phyloP scores from a whole-genome alignment of 2,113 vertebrate species.

The Phaethornis superciliosus region DNA sequence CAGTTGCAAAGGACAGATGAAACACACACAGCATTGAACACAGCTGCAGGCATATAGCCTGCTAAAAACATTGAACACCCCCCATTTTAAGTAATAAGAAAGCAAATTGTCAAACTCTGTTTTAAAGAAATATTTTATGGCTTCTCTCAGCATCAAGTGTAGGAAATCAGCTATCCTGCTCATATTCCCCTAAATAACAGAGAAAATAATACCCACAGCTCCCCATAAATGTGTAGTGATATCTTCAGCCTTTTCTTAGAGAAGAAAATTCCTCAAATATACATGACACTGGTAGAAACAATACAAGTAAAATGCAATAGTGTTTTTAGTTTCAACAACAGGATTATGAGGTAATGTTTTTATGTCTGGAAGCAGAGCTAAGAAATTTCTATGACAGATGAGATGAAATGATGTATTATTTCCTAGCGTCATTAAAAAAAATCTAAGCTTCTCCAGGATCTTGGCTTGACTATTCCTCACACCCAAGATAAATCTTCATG shows the following conservation, averaged over 20 bases:
- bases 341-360: constrained; percentile 28
- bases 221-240: not conserved
- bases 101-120: not conserved
- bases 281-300: not conserved
- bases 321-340: not conserved
- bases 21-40: not conserved
- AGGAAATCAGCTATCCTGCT: not conserved
- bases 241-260: not conserved
- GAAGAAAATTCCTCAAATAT: not conserved
- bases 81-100: not conserved
- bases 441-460: not conserved
- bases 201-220: not conserved
- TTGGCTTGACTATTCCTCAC: constrained; percentile 19
- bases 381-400: constrained; percentile 3
- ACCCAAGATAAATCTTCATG: not conserved
- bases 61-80: not conserved
- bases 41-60: not conserved
- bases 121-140: not conserved
- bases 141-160: not conserved
- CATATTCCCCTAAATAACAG: not conserved
- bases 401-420: constrained; percentile 47
- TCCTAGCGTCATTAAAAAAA: constrained; percentile 27
- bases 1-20: not conserved
- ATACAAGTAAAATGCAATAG: not conserved
- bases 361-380: not conserved